Percentiles rank a stretch among this genome's conserved stretches.
Conservation (phyloP, 64 coral and sea anemone genomes). For the Montipora sp. region DNA sequence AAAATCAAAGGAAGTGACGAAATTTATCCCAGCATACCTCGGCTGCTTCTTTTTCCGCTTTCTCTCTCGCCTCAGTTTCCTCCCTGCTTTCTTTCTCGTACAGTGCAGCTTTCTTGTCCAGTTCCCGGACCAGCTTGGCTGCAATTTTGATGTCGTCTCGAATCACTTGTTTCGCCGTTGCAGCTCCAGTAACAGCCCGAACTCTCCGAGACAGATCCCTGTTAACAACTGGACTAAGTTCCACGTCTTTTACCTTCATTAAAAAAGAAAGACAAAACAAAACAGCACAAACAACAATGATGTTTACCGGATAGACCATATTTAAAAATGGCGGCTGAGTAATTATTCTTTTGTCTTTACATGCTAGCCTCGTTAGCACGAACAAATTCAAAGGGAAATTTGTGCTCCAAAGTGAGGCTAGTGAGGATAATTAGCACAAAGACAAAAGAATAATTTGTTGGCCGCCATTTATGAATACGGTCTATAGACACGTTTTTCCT, state of each 20-base stretch:
- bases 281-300: not conserved
- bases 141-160: slow-evolving; percentile 94
- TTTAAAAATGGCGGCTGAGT: too few species aligned
- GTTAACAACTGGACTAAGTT: slow-evolving; percentile 88
- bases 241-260: slow-evolving; percentile 80
- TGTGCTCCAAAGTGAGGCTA: too few species aligned
- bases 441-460: too few species aligned
- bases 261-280: not conserved
- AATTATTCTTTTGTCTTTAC: too few species aligned
- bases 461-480: too few species aligned
- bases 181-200: slow-evolving; percentile 76
- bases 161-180: slow-evolving; percentile 85
- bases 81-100: slow-evolving; percentile 84
- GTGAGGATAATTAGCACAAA: too few species aligned
- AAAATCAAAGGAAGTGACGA: not conserved
- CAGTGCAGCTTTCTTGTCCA: slow-evolving; percentile 76
- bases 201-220: slow-evolving; percentile 93
- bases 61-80: slow-evolving; percentile 73
- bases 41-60: slow-evolving; percentile 87
- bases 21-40: slow-evolving; percentile 55
- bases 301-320: too few species aligned
- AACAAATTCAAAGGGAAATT: too few species aligned
- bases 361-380: too few species aligned
- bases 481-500: too few species aligned
- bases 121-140: slow-evolving; percentile 71